Conservation (phyloP, 2,888 invertebrate species). For the Therioaphis trifolii region DNA sequence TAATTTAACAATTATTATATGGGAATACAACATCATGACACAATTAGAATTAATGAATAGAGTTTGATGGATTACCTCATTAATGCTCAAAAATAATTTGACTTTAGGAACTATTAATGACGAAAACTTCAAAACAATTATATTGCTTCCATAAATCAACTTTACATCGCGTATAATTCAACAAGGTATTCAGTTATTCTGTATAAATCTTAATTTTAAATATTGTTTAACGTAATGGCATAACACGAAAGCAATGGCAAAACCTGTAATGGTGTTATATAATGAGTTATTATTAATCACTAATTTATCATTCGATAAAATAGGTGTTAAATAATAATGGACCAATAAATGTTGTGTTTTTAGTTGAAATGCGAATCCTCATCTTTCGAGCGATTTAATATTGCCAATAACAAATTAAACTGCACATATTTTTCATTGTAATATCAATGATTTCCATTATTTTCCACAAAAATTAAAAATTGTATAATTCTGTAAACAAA, state of each 20-base stretch:
- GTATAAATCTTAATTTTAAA: not conserved
- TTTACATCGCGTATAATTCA: not conserved
- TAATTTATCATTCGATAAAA: no score
- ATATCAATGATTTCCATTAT: no score
- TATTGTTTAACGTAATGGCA: not conserved
- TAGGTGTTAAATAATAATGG: no score
- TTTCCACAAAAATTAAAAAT: no score
- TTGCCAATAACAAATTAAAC: no score
- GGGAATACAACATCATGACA: not conserved
- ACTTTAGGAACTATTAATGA: constrained; percentile 1
- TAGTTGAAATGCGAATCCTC: no score
- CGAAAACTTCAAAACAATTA: constrained; percentile 13
- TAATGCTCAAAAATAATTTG: not conserved
- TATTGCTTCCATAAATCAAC: constrained; percentile 9
- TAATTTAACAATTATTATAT: not conserved
- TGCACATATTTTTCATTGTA: no score
- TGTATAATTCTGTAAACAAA: no score
- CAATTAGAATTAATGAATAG: not conserved
- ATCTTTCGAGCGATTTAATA: no score
- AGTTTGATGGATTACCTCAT: not conserved
- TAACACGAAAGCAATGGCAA: not conserved
- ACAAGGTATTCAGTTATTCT: not conserved
- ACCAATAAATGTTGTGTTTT: no score
- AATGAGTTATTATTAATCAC: no score
- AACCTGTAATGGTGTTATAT: no score